Conservation (phyloP, 1,140 invertebrate genomes). For the Formica exsecta region DNA sequence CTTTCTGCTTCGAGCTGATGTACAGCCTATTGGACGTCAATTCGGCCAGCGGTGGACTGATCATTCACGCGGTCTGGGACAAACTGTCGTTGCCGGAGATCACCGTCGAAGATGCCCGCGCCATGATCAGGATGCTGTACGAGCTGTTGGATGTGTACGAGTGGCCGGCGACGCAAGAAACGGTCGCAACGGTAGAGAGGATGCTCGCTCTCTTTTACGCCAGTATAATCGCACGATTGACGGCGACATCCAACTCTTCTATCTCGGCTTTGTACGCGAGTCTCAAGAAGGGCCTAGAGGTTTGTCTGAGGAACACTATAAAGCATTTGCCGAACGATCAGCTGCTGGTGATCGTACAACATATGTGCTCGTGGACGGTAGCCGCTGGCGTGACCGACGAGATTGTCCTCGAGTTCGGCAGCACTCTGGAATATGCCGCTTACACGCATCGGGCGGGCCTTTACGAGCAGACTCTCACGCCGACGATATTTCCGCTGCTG, state of each 20-base stretch:
- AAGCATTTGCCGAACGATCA: conserved; percentile 82
- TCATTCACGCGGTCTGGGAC: conserved; percentile 74
- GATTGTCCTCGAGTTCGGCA: conserved; percentile 84
- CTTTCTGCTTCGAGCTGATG: conserved; percentile 75
- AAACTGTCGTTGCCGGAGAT: conserved; percentile 69
- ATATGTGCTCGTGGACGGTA: conserved; percentile 82
- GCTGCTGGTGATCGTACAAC: conserved; percentile 81
- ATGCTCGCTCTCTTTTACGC: conserved; percentile 85
- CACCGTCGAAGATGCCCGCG: conserved; percentile 55
- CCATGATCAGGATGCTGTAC: conserved; percentile 84
- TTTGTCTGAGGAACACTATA: conserved; percentile 84
- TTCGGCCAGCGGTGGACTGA: conserved; percentile 57
- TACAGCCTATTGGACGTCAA: conserved; percentile 71
- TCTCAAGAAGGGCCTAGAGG: conserved; percentile 80
- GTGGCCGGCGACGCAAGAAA: conserved; percentile 85
- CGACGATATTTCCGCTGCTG: conserved; percentile 84
- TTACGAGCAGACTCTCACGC: conserved; percentile 83
- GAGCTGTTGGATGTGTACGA: conserved; percentile 84
- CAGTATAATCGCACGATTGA: conserved; percentile 76
- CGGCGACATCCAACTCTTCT: conserved; percentile 43
- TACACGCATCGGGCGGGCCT: conserved; percentile 82
- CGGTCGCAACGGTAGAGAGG: conserved; percentile 80
- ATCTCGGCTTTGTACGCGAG: conserved; percentile 51
- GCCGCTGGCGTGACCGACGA: conserved; percentile 79
- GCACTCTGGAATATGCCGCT: conserved; percentile 86